Conservation (phyloP, 1,140 invertebrate genomes). For the Diabrotica undecimpunctata region DNA sequence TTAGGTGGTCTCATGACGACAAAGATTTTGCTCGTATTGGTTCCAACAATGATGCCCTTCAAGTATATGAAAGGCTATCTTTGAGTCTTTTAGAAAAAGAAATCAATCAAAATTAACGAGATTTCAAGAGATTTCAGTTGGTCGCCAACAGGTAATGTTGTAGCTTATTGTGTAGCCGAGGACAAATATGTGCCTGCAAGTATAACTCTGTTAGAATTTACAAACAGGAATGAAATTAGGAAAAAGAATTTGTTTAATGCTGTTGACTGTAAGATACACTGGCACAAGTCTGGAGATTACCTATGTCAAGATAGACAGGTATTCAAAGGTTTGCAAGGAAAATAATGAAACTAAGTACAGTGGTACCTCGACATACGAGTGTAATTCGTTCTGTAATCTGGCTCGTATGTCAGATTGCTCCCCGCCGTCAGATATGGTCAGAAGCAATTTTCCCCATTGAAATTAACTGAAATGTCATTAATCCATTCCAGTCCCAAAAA, state of each 20-base stretch:
- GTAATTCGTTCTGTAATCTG: no score
- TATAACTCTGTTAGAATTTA: slow-evolving; percentile 80
- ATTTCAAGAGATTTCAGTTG: slow-evolving; percentile 95
- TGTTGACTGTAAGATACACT: slow-evolving; percentile 96
- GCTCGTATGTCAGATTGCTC: no score
- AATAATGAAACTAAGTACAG: slow-evolving; percentile 88
- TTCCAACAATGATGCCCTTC: slow-evolving; percentile 65
- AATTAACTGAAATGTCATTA: no score
- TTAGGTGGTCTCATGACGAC: slow-evolving; percentile 97
- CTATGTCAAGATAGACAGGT: slow-evolving; percentile 98
- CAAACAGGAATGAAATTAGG: slow-evolving; percentile 85
- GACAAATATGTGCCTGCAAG: slow-evolving; percentile 87
- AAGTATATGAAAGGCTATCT: slow-evolving; percentile 93
- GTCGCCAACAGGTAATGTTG: slow-evolving; percentile 94
- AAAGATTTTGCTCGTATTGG: slow-evolving; percentile 92
- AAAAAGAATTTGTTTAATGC: slow-evolving; percentile 98
- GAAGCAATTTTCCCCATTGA: no score
- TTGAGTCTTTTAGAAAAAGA: slow-evolving; percentile 91
- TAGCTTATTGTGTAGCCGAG: slow-evolving; percentile 99
- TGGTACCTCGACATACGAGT: no score
- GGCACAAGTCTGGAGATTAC: slow-evolving; percentile 98
- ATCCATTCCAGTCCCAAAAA: no score
- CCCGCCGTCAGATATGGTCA: no score
- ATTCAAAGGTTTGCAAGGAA: slow-evolving; percentile 89
- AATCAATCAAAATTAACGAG: slow-evolving; percentile 88